Base-by-base conservation (phyloP, 2,113 vertebrate genomes). In the Dascyllus trimaculatus region DNA sequence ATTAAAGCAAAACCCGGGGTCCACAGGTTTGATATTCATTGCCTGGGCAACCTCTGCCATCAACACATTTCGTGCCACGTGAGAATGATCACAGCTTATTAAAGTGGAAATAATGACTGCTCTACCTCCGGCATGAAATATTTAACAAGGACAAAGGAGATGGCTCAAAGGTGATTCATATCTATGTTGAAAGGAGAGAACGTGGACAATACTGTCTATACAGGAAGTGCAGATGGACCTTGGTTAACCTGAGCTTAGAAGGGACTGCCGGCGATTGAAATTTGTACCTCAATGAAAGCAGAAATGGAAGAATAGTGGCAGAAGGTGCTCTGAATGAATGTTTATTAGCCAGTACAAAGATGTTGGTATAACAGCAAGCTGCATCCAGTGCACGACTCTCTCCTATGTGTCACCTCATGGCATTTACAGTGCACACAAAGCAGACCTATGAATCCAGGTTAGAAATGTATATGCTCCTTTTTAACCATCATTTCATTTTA, bases 121-220 rank as follows among this genome's bases (percentile, higher is more conserved):
- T 88, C 90, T 93, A 92, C 91, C 92, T 88, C 92, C 80, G 64
- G 83, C 87, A 92, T 94, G 89, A 95, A 93, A 93, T 91, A 95
- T 94, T 94, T 92, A 92, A 93, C 91, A 93, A 94, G 93, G 92
- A 93, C 93, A 94, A 92, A 92, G 89, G 89, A 89, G 80, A 87
- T 71, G 85, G 63, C 89, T 86, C 72, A 78, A 74, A 89, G 88
- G 84, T 93, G 91, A 93, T 90, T 92, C 82, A 90, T 91, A 88
- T 89, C 86, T 79, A 38, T 85, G 85, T 85, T 88, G 88, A 93
- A 89, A 82, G 85, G 76, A 88, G 84, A 56, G 80, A 24, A 84
- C 38, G n/a, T 81, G 59, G 83, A 90, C 82, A 82, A 72, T 80
- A 52, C 48, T 2, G n/a, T 81, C 81, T 51, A 57, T 64, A 8